Conservation (phyloP, 2,113 vertebrate species). For the Peromyscus polionotus region DNA sequence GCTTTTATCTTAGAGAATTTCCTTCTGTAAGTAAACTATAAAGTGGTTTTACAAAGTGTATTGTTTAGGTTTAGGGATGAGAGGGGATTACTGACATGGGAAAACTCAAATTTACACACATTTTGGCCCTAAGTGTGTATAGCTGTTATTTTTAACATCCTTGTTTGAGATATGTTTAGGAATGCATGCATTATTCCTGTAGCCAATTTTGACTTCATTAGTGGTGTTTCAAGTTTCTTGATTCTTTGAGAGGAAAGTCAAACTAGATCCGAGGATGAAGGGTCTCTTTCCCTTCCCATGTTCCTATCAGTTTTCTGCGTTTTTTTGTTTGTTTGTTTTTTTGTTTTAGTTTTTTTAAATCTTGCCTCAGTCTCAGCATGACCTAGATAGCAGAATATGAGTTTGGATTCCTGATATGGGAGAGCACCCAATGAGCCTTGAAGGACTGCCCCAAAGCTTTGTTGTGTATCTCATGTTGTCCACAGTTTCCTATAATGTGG, state of each 20-base stretch:
- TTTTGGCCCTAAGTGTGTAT: not conserved
- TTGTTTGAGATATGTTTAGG: not conserved
- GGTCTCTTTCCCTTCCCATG: not conserved
- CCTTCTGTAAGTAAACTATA: not conserved
- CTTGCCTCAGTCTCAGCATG: not conserved
- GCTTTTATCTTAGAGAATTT: not conserved
- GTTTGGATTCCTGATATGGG: not conserved
- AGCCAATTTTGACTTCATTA: not conserved
- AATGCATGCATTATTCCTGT: not conserved
- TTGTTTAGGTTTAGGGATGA: not conserved
- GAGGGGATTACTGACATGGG: too few species aligned
- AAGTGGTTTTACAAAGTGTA: not conserved
- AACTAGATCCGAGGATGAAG: not conserved
- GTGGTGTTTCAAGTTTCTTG: not conserved
- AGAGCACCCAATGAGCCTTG: not conserved
- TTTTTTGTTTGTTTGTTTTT: too few species aligned
- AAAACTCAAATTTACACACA: not conserved
- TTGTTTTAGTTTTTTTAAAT: not conserved
- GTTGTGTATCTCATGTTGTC: not conserved
- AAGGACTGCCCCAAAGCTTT: not conserved
- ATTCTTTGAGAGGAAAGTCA: not conserved
- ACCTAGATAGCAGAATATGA: not conserved
- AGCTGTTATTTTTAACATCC: not conserved
- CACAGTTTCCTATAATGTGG: not conserved
- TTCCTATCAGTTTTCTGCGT: not conserved